phyloP scores from a whole-genome alignment of 2,888 invertebrate genomes.

The Creontiades dilutus region DNA sequence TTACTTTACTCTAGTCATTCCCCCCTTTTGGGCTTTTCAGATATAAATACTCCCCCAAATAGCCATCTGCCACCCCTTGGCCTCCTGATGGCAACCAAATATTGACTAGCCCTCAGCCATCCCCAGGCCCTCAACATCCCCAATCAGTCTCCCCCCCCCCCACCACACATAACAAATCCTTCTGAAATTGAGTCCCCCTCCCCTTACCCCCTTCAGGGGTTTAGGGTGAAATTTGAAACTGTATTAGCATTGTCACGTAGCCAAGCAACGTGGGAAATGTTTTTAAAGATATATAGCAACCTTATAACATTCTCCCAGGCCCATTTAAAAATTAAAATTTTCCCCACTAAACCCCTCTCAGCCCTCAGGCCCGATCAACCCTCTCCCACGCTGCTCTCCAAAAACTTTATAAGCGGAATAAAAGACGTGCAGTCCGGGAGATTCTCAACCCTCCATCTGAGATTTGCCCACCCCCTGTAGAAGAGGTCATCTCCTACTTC shows the following conservation, averaged over 20 bases:
- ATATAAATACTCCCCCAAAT: neutral
- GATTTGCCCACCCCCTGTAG: neutral
- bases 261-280: neutral
- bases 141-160: neutral
- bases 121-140: no score
- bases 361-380: no score
- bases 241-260: neutral
- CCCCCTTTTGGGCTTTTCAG: no score
- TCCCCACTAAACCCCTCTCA: neutral
- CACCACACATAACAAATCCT: neutral
- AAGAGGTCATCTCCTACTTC: neutral
- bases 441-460: neutral
- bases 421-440: neutral
- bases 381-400: no score
- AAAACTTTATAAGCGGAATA: neutral
- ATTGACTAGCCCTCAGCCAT: neutral
- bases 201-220: neutral
- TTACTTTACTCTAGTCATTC: no score
- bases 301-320: neutral
- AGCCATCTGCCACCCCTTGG: no score
- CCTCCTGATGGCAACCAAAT: neutral
- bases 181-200: neutral
- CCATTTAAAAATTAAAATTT: neutral
- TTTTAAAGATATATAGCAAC: neutral
- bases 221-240: neutral